Conservation (phyloP, 2,797 vertebrate genomes). For the Telmatherina bonti region DNA sequence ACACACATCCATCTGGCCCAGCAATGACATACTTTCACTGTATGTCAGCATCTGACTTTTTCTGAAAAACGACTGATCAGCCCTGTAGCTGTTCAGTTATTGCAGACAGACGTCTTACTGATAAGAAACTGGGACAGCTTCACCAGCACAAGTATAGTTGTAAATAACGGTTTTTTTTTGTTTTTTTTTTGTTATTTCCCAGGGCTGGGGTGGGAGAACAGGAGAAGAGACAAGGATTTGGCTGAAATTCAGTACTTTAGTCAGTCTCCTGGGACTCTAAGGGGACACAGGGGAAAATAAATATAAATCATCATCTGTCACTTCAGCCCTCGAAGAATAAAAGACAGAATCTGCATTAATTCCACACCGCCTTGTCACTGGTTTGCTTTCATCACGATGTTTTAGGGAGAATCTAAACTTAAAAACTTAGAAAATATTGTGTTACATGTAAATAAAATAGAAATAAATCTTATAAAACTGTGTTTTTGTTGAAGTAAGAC, state of each 20-base stretch:
- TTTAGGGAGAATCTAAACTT: not conserved
- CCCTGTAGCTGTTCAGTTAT: not conserved
- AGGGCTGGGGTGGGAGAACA: no score
- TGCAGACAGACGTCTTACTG: not conserved
- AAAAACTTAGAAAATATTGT: not conserved
- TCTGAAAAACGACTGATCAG: not conserved
- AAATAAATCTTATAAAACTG: no score
- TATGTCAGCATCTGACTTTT: not conserved
- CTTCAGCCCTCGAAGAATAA: conserved; percentile 15
- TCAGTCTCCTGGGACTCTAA: not conserved
- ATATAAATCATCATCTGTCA: conserved; percentile 2
- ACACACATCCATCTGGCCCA: not conserved
- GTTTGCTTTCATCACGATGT: not conserved
- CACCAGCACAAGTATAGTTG: not conserved
- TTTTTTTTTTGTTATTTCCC: no score
- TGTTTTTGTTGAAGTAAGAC: no score
- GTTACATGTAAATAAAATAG: not conserved
- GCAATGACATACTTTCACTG: not conserved
- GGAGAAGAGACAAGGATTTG: not conserved
- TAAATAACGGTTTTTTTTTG: not conserved
- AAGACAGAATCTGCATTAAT: not conserved
- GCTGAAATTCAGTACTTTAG: conserved; percentile 2
- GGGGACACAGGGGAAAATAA: not conserved
- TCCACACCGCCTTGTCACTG: not conserved
- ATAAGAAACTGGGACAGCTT: no score